Base-by-base conservation (phyloP, 2,888 invertebrate genomes). In the Ochropleura plecta region DNA sequence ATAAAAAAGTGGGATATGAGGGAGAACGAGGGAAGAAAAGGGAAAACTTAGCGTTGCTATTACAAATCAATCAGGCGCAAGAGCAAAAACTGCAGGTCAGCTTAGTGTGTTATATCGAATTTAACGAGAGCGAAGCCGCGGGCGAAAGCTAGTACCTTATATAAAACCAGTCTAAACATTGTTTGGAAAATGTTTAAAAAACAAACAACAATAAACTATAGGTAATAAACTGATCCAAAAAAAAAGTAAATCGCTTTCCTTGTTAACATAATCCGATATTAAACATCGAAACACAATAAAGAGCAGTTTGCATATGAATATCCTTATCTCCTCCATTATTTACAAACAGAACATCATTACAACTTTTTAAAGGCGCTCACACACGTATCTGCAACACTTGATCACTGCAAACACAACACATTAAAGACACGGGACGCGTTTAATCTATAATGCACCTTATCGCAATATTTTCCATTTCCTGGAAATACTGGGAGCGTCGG, bases 401-500 rank as follows among this genome's bases (percentile, higher is more conserved):
- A 95, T 95, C 95, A 91, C 93, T 90, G 89, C 83, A 88, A 93
- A 91, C 90, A 88, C 93, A 94, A 91, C 90, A 88, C 93, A 94
- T 95, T 95, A 95, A 93, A 93, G 91, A 91, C 90, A 88, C 92
- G 92, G 88, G 92, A 93, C 93, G 92, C 93, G 94, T 96, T 95
- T 96, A 96, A 96, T 96, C 95, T 96, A 95, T 96, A 96, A 96
- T 96, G 96, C 92, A 92, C 93, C 96, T 96, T 96, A 96, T 96
- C 96, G 95, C 96, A 94, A 96, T 96, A 96, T 96, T 96, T 96
- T 95, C 96, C 96, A 96, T 96, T 96, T 96, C 95, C 96, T 91
- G 93, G 93, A 91, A 93, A 93, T 93, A 92, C 93, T 90, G 93
- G 93, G 91, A 91, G 90, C 93, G 94, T 91, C 92, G 93, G 92